A percentile compares a stretch with the other conserved stretches of the same genome.
phyloP scores from a whole-genome alignment of 2,888 invertebrate species.

The Arrhopalites spinosus region DNA sequence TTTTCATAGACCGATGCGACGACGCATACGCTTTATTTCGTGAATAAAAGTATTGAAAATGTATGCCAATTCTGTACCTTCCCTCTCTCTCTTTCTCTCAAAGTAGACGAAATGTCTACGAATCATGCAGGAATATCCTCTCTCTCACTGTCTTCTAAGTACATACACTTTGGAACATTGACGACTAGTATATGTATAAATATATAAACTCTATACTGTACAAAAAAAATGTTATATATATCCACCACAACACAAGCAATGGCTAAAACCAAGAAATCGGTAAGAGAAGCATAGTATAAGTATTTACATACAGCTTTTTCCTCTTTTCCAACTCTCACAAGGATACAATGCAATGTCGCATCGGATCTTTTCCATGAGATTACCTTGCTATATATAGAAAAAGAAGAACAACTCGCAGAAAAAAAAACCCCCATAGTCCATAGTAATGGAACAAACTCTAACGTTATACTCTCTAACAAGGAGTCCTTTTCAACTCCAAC shows the following conservation, averaged over 20 bases:
- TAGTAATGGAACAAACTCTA: too few relatives aligned
- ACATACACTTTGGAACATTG: not conserved
- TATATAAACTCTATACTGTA: too few relatives aligned
- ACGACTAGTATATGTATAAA: not conserved
- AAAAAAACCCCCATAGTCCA: too few relatives aligned
- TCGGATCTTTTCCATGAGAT: not conserved
- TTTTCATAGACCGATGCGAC: conserved; percentile 16
- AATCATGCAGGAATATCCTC: conserved; percentile 14
- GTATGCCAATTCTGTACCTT: conserved; percentile 1
- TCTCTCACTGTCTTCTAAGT: not conserved
- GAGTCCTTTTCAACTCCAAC: too few relatives aligned
- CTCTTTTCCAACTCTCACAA: not conserved
- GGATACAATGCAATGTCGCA: not conserved
- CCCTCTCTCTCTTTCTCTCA: too few relatives aligned
- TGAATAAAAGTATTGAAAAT: conserved; percentile 23
- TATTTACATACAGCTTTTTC: not conserved
- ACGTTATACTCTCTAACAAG: too few relatives aligned
- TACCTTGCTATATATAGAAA: not conserved
- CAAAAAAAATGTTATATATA: too few relatives aligned
- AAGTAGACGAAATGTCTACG: not conserved
- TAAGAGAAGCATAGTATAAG: not conserved
- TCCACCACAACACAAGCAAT: too few relatives aligned
- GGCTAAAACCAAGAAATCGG: conserved; percentile 1
- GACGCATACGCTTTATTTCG: conserved; percentile 14
- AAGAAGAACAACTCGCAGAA: not conserved